Percentiles rank a stretch among this genome's conserved stretches.
phyloP scores from a whole-genome alignment of 2,888 invertebrate species.

The Automeris io region DNA sequence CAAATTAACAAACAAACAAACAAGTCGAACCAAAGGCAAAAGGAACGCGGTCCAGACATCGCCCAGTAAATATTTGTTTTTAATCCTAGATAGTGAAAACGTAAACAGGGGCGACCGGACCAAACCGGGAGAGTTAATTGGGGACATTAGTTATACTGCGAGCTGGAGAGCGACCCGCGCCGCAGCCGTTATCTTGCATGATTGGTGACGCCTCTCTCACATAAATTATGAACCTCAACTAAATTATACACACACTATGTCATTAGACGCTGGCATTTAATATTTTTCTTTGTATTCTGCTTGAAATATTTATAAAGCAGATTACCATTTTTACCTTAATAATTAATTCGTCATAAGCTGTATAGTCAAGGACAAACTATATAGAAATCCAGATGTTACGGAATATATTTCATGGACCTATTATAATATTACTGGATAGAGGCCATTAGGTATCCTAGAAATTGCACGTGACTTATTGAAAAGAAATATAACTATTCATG shows the following conservation, averaged over 20 bases:
- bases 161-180: conserved; percentile 36
- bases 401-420: too few relatives aligned
- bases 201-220: conserved; percentile 60
- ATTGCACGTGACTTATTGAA: too few relatives aligned
- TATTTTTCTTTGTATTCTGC: too few relatives aligned
- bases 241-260: conserved; percentile 23
- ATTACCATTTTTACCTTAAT: too few relatives aligned
- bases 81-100: conserved; percentile 50
- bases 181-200: conserved; percentile 54
- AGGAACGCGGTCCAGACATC: conserved; percentile 10
- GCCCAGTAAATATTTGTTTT: conserved; percentile 40
- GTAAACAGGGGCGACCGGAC: conserved; percentile 45
- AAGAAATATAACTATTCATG: too few relatives aligned
- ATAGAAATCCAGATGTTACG: too few relatives aligned
- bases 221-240: conserved; percentile 44
- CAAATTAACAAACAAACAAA: conserved; percentile 1
- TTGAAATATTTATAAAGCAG: too few relatives aligned
- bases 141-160: conserved; percentile 61
- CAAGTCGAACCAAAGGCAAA: not conserved
- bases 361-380: too few relatives aligned
- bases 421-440: too few relatives aligned
- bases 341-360: too few relatives aligned
- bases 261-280: not conserved
- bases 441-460: too few relatives aligned
- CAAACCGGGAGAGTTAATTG: conserved; percentile 58